phyloP scores from a whole-genome alignment of 2,113 vertebrate genomes.

The Austrofundulus limnaeus region DNA sequence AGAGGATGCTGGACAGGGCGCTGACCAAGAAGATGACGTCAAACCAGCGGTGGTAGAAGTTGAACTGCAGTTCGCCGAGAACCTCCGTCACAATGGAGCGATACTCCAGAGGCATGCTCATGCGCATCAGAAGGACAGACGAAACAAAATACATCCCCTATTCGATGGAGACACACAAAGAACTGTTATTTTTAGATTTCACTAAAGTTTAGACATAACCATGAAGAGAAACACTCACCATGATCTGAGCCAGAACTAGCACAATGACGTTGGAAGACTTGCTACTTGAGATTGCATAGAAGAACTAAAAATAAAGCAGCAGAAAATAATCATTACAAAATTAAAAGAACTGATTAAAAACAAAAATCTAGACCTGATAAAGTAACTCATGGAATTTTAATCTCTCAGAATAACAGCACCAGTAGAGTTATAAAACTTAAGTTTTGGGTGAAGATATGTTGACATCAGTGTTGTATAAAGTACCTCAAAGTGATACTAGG shows the following conservation, averaged over 20 bases:
- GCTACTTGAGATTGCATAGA: slow-evolving; percentile 98
- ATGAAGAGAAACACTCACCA: slow-evolving; percentile 83
- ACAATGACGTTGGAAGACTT: slow-evolving; percentile 99
- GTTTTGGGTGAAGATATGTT: too few species aligned
- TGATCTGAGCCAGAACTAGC: slow-evolving; percentile 97
- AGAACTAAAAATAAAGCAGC: slow-evolving; percentile 81
- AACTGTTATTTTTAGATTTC: not conserved
- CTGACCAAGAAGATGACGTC: slow-evolving; percentile 99
- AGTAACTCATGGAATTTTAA: too few species aligned
- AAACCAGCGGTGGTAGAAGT: slow-evolving; percentile 99
- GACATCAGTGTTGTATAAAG: too few species aligned
- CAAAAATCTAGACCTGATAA: not conserved
- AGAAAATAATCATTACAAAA: not conserved
- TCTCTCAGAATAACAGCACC: too few species aligned
- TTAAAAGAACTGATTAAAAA: not conserved
- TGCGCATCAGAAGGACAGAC: slow-evolving; percentile 93
- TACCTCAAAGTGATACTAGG: too few species aligned
- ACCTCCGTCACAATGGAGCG: slow-evolving; percentile 95
- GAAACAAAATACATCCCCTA: slow-evolving; percentile 99
- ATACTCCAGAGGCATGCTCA: slow-evolving; percentile 97
- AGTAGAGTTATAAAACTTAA: too few species aligned
- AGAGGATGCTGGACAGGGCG: slow-evolving; percentile 96
- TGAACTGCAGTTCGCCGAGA: slow-evolving; percentile 96
- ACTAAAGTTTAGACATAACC: not conserved
- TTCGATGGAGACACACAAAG: slow-evolving; percentile 6